Evolutionary conservation across 1,140 invertebrate genomes (phyloP).

Genomic region (Diachasma alloeum): DNA sequence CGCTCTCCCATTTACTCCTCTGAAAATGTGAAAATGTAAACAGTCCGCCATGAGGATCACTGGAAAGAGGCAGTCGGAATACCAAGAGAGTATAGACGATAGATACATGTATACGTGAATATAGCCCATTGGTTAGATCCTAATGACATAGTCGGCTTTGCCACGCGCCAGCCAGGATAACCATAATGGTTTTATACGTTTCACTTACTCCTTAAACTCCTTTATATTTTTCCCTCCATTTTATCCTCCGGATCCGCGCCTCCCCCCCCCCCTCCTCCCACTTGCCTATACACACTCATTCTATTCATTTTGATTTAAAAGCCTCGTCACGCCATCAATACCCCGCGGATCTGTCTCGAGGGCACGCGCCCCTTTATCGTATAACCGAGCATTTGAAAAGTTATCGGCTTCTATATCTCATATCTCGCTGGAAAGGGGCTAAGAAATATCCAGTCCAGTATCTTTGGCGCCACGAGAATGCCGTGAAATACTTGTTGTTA

Average conservation of each 20-base stretch:
- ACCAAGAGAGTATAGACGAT: neutral
- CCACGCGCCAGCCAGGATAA: constrained; percentile 31
- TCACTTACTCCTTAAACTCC: constrained; percentile 33
- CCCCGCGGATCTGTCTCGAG: neutral
- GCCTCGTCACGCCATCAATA: constrained; percentile 7
- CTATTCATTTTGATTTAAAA: neutral
- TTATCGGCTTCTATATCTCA: neutral
- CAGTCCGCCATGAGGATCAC: neutral
- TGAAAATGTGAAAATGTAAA: neutral
- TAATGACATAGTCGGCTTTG: constrained; percentile 43
- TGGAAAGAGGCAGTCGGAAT: neutral
- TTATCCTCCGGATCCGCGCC: neutral
- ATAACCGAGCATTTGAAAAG: neutral
- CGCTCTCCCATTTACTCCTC: neutral
- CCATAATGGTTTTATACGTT: constrained; percentile 44
- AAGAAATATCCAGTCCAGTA: neutral
- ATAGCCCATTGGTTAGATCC: constrained; percentile 34
- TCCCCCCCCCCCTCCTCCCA: neutral
- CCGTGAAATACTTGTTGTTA: neutral
- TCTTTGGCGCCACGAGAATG: neutral
- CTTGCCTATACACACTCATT: neutral
- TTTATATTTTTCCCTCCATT: neutral
- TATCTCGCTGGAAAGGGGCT: neutral
- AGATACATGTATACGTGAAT: neutral
- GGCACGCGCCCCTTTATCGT: neutral